Base-by-base conservation (phyloP, 2,888 invertebrate species). In the Neoscelio sp. region DNA sequence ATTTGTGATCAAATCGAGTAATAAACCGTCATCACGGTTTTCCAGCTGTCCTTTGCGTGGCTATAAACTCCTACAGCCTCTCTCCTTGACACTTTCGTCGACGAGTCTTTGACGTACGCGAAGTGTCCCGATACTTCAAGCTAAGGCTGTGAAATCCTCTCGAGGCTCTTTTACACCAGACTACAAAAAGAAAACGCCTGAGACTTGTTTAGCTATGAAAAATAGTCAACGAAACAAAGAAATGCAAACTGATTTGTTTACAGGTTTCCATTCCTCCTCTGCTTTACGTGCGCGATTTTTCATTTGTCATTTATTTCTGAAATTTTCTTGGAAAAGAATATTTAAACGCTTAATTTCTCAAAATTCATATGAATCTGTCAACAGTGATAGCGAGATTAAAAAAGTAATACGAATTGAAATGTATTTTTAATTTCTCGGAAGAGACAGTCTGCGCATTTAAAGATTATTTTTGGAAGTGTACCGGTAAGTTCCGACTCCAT, bases 361-460 rank as follows among this genome's bases (percentile, higher is more conserved):
- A 44, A 67, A 5, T 4, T 8, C 44, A 35, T 42, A 48, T 54
- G 54, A 67, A 17, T 54, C 33, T 15, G 40, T 67, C 44, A 33
- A 33, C 54, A 8, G 30, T 17, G 15, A 23, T 17, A 6, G 44
- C 12, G 20, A 18, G 12, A 10, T 52, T 52, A 52, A 54, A 65
- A 65, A 42, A 42, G 52, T 44, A 46, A 58, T 38, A 54, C 56
- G 56, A 56, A 68, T 46, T 68, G 44, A 46, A 56, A 56, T 68
- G 38, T 68, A 68, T 68, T 68, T 68, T 68, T 68, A 56, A 68
- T 68, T 68, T 56, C 67, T 56, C 67, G 46, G 67, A 46, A 68
- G 40, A 68, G 20, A 20, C 12, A 38, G 20, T 50, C 13, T 17
- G 62, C 10, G 18, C 44, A 68, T 56, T 40, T 44, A 26, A 38